These are phyloP conservation scores for Pyralis farinalis DNA, from an alignment of 2,888 invertebrate species.

Conservation along the genomic window DNA sequence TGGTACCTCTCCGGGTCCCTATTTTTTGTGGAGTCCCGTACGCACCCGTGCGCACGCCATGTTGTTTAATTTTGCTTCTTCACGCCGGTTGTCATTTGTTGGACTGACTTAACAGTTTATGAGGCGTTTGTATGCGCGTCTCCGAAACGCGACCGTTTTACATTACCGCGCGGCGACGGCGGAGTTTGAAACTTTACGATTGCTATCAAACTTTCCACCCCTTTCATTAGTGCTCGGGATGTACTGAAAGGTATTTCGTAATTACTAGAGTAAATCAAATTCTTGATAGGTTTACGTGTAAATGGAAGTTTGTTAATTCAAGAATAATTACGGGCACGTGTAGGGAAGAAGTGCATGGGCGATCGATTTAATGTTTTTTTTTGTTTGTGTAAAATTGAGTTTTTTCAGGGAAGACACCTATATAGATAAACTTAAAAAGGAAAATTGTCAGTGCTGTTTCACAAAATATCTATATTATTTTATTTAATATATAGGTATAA, in stretches of 20 bases:
- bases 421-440: no score
- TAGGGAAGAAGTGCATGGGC: no score
- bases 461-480: no score
- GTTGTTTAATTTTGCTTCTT: slow-evolving; percentile 58
- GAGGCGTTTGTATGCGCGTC: slow-evolving; percentile 10
- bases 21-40: slow-evolving; percentile 29
- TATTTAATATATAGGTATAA: no score
- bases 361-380: no score
- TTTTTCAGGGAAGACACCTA: no score
- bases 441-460: no score
- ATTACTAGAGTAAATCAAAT: slow-evolving; percentile 30
- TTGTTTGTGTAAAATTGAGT: no score
- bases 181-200: slow-evolving; percentile 38
- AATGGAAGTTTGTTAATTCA: slow-evolving; percentile 1
- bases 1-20: slow-evolving; percentile 14
- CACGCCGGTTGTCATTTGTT: slow-evolving; percentile 59
- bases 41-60: slow-evolving; percentile 25
- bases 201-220: slow-evolving; percentile 33
- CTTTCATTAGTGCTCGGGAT: slow-evolving; percentile 23
- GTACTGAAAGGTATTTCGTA: slow-evolving; percentile 41
- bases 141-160: slow-evolving; percentile 19
- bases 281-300: slow-evolving; percentile 25
- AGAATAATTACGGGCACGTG: no score
- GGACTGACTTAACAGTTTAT: slow-evolving; percentile 53
- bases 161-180: slow-evolving; percentile 15